Evolutionary conservation across 1,140 invertebrate genomes (phyloP).

Genomic region (Tetragnatha versicolor): DNA sequence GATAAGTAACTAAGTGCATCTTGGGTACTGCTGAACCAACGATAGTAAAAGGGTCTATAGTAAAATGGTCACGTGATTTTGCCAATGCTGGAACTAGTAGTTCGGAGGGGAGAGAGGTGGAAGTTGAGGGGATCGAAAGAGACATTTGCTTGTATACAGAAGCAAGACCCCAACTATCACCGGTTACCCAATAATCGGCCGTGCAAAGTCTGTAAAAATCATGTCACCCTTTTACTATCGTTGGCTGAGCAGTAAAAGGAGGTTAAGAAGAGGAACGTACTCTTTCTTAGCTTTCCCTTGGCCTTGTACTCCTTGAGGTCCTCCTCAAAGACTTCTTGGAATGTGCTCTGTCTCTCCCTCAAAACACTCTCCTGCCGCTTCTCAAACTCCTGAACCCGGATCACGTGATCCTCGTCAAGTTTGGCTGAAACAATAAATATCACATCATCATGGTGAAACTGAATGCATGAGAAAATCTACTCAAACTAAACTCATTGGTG

Average conservation of each 20-base stretch:
- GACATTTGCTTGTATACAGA: no score
- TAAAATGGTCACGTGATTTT: background rate
- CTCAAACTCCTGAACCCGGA: conserved; percentile 69
- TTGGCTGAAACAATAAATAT: conserved; percentile 65
- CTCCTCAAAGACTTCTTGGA: conserved; percentile 74
- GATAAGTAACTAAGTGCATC: no score
- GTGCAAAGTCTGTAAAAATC: no score
- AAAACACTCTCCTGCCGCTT: conserved; percentile 68
- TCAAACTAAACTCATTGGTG: background rate
- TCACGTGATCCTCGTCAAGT: conserved; percentile 69
- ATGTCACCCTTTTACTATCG: no score
- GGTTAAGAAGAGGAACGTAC: background rate
- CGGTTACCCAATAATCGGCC: no score
- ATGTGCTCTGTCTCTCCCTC: conserved; percentile 73
- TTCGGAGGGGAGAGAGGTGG: no score
- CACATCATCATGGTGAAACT: background rate
- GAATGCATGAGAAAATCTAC: background rate
- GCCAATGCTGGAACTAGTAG: no score
- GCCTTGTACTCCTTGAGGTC: conserved; percentile 73
- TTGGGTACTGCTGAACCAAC: no score
- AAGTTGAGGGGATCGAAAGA: no score
- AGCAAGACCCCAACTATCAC: no score
- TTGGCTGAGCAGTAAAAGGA: no score
- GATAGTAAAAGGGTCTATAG: no score
- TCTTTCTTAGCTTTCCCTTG: conserved; percentile 64